Evolutionary conservation across 2,113 vertebrate species (phyloP).

Genomic region (Amia ocellicauda): DNA sequence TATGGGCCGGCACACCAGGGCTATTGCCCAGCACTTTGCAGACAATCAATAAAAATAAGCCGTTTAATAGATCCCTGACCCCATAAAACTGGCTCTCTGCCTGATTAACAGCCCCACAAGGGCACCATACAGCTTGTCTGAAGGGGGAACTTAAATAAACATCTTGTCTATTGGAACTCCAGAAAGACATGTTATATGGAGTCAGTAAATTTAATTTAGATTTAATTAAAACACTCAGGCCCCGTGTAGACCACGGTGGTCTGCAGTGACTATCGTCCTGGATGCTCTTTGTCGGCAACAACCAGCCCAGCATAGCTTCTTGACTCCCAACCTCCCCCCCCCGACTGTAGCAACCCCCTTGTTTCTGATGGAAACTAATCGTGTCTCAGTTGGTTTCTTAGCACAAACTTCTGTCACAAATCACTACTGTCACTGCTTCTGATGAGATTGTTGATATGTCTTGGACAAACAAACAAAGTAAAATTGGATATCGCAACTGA

Average conservation of each 20-base stretch:
- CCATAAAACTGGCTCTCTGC: constrained; percentile 39
- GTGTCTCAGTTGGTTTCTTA: too few relatives aligned
- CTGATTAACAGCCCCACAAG: constrained; percentile 31
- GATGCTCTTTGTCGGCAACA: background rate
- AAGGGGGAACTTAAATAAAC: background rate
- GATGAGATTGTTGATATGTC: too few relatives aligned
- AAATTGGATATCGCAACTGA: too few relatives aligned
- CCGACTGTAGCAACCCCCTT: too few relatives aligned
- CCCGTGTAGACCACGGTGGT: background rate
- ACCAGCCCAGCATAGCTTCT: background rate
- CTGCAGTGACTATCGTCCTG: background rate
- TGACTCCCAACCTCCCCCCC: background rate
- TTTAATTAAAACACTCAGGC: constrained; percentile 2
- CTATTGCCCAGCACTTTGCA: constrained; percentile 31
- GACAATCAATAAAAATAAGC: constrained; percentile 47
- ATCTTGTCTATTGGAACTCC: background rate
- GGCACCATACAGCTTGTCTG: background rate
- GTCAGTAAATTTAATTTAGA: background rate
- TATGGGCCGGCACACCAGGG: background rate
- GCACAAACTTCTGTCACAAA: too few relatives aligned
- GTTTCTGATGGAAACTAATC: too few relatives aligned
- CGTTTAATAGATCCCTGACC: constrained; percentile 24
- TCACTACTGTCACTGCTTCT: too few relatives aligned
- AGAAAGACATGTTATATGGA: background rate
- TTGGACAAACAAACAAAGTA: too few relatives aligned